These are phyloP conservation scores for Pyrgilauda ruficollis DNA, from an alignment of 2,113 vertebrate species.

Conservation along the genomic window DNA sequence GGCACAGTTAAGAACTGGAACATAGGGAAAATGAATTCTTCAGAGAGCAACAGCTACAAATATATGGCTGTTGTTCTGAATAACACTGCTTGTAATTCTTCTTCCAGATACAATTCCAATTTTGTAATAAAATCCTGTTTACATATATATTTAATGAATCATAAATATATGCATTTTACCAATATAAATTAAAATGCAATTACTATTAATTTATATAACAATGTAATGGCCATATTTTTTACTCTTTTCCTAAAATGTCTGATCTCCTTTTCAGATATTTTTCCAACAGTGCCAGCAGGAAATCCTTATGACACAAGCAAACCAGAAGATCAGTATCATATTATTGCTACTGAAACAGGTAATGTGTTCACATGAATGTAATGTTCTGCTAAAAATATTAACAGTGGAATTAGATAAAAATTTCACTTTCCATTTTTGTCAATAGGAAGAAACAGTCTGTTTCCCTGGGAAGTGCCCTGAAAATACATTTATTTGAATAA, in stretches of 20 bases:
- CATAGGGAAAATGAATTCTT: not conserved
- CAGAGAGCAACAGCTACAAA: not conserved
- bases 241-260: not conserved
- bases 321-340: slow-evolving; percentile 74
- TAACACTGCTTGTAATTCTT: not conserved
- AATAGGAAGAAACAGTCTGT: not conserved
- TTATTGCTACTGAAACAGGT: slow-evolving; percentile 81
- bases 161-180: not conserved
- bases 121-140: not conserved
- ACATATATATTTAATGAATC: not conserved
- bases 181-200: not conserved
- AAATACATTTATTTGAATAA: not conserved
- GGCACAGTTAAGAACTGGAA: not conserved
- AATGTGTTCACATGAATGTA: slow-evolving; percentile 10
- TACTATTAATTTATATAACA: not conserved
- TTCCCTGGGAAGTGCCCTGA: not conserved
- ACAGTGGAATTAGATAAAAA: not conserved
- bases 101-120: not conserved
- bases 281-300: slow-evolving; percentile 69
- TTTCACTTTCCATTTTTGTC: not conserved
- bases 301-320: slow-evolving; percentile 73
- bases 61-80: not conserved
- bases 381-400: slow-evolving; percentile 16
- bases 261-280: slow-evolving; percentile 70
- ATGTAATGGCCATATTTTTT: not conserved